Percentiles rank a stretch among this genome's conserved stretches.
phyloP scores from a whole-genome alignment of 1,140 invertebrate genomes.

The Musca domestica region DNA sequence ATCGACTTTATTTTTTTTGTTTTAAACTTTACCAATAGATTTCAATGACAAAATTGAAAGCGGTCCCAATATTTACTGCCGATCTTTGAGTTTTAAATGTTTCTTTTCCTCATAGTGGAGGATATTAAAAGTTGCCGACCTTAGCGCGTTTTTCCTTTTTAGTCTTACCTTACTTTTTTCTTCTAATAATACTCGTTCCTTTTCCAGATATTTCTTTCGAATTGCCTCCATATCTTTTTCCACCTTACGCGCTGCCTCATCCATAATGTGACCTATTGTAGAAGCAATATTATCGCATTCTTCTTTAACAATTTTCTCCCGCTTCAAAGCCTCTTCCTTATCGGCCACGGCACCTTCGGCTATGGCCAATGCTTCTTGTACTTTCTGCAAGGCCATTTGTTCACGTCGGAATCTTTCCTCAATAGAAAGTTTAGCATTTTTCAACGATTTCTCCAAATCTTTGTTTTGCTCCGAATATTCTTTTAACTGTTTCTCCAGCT shows the following conservation, averaged over 20 bases:
- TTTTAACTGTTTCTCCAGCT: slow-evolving; percentile 19
- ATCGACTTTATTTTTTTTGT: too few relatives aligned
- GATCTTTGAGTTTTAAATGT: too few relatives aligned
- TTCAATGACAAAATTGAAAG: too few relatives aligned
- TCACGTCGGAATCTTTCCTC: slow-evolving; percentile 27
- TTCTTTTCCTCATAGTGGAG: too few relatives aligned
- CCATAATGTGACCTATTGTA: slow-evolving; percentile 56
- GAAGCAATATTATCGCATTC: slow-evolving; percentile 36
- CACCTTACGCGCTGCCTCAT: slow-evolving; percentile 62
- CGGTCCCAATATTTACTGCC: neutral
- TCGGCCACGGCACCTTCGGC: slow-evolving; percentile 57
- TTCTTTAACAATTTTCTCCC: slow-evolving; percentile 40
- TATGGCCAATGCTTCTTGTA: slow-evolving; percentile 56
- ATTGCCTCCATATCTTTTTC: slow-evolving; percentile 60
- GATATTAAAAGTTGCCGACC: neutral
- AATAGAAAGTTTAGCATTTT: slow-evolving; percentile 29
- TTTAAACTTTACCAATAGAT: too few relatives aligned
- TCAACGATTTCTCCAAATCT: slow-evolving; percentile 34
- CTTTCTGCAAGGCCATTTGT: slow-evolving; percentile 38
- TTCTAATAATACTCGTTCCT: slow-evolving; percentile 54
- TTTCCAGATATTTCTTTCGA: slow-evolving; percentile 58
- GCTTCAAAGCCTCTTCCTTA: slow-evolving; percentile 50
- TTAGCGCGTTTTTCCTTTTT: neutral
- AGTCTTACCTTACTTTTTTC: neutral
- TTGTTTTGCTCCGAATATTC: slow-evolving; percentile 25